A percentile compares a stretch with the other conserved stretches of the same genome.
These are phyloP conservation scores for Pogonomyrmex barbatus DNA, from an alignment of 1,140 invertebrate genomes.

Conservation along the genomic window DNA sequence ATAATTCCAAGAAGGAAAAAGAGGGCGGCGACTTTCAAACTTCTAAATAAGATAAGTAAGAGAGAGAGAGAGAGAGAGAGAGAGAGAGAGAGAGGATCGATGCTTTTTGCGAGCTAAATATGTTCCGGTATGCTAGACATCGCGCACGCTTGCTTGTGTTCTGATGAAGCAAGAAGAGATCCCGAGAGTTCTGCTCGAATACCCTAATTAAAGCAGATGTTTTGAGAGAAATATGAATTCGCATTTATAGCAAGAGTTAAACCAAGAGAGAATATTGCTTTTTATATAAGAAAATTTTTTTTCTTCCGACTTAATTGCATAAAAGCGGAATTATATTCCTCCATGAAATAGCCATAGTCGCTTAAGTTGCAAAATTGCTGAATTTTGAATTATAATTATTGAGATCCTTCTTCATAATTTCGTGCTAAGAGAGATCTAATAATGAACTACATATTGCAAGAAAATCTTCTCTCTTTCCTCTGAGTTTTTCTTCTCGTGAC, in stretches of 20 bases:
- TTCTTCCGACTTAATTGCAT: background rate
- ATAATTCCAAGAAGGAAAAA: conserved; percentile 7
- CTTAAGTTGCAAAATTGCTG: background rate
- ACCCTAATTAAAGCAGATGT: conserved; percentile 4
- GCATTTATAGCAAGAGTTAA: background rate
- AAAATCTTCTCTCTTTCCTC: background rate
- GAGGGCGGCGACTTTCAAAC: conserved; percentile 41
- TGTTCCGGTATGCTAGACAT: conserved; percentile 30
- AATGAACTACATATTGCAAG: background rate
- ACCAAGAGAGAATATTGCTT: background rate
- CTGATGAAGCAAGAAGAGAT: conserved; percentile 26
- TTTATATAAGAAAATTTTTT: background rate
- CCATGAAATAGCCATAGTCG: background rate
- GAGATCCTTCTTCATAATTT: background rate
- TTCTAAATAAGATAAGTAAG: conserved; percentile 40
- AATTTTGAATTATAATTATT: conserved; percentile 9
- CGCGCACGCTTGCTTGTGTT: background rate
- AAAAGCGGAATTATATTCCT: background rate
- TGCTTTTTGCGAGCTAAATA: conserved; percentile 27
- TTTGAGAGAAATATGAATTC: background rate
- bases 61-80: too few relatives aligned
- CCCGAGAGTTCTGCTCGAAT: background rate
- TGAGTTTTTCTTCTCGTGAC: too few relatives aligned
- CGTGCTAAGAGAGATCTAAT: background rate
- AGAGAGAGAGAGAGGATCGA: too few relatives aligned